Percentiles rank a stretch among this genome's conserved stretches.
Evolutionary conservation across 2,113 vertebrate species (phyloP).

Genomic region (Pelodiscus sinensis): DNA sequence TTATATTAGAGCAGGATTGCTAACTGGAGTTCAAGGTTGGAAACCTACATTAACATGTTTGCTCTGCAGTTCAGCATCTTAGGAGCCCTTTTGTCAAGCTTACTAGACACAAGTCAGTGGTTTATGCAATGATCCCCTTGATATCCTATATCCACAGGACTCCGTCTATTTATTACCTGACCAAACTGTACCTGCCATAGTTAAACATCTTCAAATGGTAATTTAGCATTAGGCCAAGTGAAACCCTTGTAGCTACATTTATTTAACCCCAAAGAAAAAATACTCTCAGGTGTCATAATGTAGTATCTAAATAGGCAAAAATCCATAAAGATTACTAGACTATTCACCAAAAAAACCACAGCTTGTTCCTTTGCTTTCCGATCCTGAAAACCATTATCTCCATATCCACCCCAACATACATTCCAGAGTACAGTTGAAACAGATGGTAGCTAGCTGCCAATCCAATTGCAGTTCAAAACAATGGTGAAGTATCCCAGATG

Average conservation of each 20-base stretch:
- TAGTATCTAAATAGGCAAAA: not conserved
- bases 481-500: constrained; percentile 55
- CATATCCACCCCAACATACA: constrained; percentile 24
- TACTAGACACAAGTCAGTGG: not conserved
- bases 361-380: constrained; percentile 20
- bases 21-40: accelerated
- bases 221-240: not conserved
- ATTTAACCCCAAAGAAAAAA: not conserved
- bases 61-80: not conserved
- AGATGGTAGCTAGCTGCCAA: constrained; percentile 45
- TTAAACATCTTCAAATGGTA: not conserved
- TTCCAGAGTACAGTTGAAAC: not conserved
- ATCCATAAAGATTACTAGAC: not conserved
- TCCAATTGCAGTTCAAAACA: constrained; percentile 45
- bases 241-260: not conserved
- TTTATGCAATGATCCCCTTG: not conserved
- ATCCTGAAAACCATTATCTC: constrained; percentile 24
- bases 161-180: not conserved
- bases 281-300: not conserved
- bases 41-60: not conserved
- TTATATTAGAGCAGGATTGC: not conserved
- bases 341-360: not conserved
- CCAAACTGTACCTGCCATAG: not conserved
- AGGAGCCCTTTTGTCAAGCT: not conserved
- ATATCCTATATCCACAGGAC: not conserved